These are phyloP conservation scores for Operophtera brumata DNA, from an alignment of 2,888 invertebrate genomes.

Conservation along the genomic window DNA sequence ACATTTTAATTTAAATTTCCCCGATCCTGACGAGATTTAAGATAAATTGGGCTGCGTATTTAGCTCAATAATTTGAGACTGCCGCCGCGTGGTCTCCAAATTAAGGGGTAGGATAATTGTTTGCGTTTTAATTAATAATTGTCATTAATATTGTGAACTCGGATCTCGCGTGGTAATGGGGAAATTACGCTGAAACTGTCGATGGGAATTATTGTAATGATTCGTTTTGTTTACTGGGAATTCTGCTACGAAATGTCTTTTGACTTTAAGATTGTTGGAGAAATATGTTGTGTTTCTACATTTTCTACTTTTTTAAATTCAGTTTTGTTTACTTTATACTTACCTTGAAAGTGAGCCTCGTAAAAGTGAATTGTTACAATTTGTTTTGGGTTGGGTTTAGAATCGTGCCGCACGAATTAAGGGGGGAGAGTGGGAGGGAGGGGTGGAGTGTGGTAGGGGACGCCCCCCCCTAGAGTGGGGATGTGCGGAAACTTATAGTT, in stretches of 20 bases:
- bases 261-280: neutral
- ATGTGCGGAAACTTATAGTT: no score
- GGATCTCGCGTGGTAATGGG: constrained; percentile 33
- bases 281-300: neutral
- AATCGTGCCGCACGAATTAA: no score
- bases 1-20: constrained; percentile 79
- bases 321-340: neutral
- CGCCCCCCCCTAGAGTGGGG: no score
- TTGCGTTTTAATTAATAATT: constrained; percentile 72
- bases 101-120: constrained; percentile 69
- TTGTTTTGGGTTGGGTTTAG: no score
- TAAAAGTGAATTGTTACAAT: no score
- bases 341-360: no score
- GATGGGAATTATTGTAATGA: constrained; percentile 20
- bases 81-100: constrained; percentile 61
- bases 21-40: constrained; percentile 75
- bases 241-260: neutral
- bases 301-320: no score
- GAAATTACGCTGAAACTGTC: constrained; percentile 8
- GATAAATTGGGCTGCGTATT: constrained; percentile 75
- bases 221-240: constrained; percentile 8
- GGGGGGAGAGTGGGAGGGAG: no score
- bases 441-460: no score
- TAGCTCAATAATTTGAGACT: constrained; percentile 72
- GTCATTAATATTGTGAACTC: constrained; percentile 60